Evolutionary conservation across 2,113 vertebrate genomes (phyloP), one percentile per base, ranked within the genome.

Genomic region (Cavia porcellus): DNA sequence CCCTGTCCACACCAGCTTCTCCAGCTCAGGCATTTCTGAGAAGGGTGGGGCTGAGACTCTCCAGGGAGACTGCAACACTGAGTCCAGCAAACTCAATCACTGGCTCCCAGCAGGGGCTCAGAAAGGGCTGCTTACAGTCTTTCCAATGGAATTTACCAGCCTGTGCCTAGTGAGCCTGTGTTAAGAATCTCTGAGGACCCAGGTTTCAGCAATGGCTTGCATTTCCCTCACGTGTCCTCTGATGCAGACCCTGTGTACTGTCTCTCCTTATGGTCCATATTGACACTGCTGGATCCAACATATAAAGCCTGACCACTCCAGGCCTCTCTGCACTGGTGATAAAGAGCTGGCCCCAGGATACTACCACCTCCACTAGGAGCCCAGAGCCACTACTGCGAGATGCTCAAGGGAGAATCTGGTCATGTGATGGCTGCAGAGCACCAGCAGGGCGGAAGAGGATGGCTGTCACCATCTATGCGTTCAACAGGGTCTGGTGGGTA

Each of bases 101-200:
- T 0, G 0, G 0, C 3, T 20, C 50, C 28, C 19, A 0, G 1
- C 1, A 11, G 30, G 14, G 30, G 30, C 32, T 59, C 14, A 5
- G 5, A 2, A 52, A 17, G 22, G 45, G 35, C 14, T 10, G 0
- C 8, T 1, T 2, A 9, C 0, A 1, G 11, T 68, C 89, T 30
- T 15, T 14, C 82, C 6, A 47, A 6, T 4, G 0, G 2, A 22
- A 25, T 42, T 35, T 10, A 3, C 13, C 20, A 3, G 32, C n/a
- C 55, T 7, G 0, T 0, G 0, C 19, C 45, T 12, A 7, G 30
- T 28, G n/a, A 6, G 28, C 32, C 85, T 24, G 2, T 47, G 52
- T 5, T 17, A 9, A 68, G 14, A 3, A 11, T 30, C 3, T 59
- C 52, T 14, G 7, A 32, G 52, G 42, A 5, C 70, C 3, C 30